Evolutionary conservation across 1,140 invertebrate genomes (phyloP), one percentile per base, ranked within the genome.

Genomic region (Chironomus striatipennis): DNA sequence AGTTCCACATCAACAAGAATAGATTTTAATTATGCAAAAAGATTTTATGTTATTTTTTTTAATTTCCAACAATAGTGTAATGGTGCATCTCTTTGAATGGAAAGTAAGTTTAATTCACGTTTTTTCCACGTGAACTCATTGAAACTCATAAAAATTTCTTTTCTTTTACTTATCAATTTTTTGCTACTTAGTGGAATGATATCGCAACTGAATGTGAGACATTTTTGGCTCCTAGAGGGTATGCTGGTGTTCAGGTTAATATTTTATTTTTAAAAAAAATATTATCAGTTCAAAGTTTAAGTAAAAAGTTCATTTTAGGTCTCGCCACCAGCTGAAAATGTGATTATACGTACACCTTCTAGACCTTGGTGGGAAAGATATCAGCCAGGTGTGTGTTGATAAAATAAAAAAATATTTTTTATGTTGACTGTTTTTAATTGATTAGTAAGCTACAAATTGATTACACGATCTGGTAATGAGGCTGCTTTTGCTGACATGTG

Each of bases 381-480:
- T 57, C 10, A 12, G 7, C n/a, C 9, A 57, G n/a, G n/a, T 12
- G 7, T 12, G 7, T 57, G 7, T 57, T n/a, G 47, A 12, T 57
- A 57, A 57, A 12, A n/a, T 12, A n/a, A n/a, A n/a, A n/a, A n/a
- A n/a, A n/a, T 57, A 2, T 3, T n/a, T 57, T 57, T 12, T 2
- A 34, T 67, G n/a, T 17, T 67, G 1, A 67, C n/a, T 67, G 8
- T 20, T 18, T 67, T 67, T 7, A 97, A 96, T 79, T 94, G 96
- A 80, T 92, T 93, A 0, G 88, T 96, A n/a, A 94, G 93, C 21
- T 96, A 96, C 81, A 85, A 87, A 24, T 83, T 94, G 21, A 76
- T 80, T 0, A 93, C 91, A 2, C 85, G 94, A 74, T 93, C 91
- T 75, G 94, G 94, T 15, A 89, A 87, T 74, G 89, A 91, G 78